Evolutionary conservation across 2,113 vertebrate genomes (phyloP).

Genomic region (Phrynosoma blainvillii): DNA sequence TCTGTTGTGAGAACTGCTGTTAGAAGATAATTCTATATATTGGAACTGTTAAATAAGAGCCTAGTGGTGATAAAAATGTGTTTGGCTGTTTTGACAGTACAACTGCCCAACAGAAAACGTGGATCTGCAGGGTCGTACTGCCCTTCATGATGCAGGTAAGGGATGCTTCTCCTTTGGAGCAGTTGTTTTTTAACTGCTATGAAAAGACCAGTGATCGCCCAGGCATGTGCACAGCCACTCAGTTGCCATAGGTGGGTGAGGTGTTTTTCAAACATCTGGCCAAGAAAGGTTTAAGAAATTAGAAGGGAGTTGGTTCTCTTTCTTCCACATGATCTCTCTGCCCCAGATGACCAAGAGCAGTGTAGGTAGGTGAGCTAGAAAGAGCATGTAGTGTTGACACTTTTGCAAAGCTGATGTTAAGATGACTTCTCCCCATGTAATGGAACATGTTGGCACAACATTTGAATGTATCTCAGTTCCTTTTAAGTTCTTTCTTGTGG

Average conservation of each 20-base stretch:
- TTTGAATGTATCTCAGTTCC: too few relatives aligned
- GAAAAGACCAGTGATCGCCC: too few relatives aligned
- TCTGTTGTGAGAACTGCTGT: neutral
- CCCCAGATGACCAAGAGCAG: neutral
- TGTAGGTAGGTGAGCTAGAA: too few relatives aligned
- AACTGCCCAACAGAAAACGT: constrained; percentile 93
- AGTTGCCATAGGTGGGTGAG: neutral
- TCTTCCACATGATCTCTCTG: neutral
- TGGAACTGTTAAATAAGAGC: neutral
- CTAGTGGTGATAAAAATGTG: neutral
- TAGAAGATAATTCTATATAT: neutral
- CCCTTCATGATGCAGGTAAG: constrained; percentile 95
- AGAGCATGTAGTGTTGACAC: neutral
- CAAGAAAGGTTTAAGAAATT: neutral
- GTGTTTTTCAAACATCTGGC: neutral
- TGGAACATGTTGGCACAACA: too few relatives aligned
- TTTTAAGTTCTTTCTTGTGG: neutral
- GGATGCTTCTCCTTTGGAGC: neutral
- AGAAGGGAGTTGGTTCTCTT: neutral
- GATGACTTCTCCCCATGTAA: neutral
- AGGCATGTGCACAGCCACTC: neutral
- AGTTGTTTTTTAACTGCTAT: rapidly evolving
- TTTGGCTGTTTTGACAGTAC: constrained; percentile 79
- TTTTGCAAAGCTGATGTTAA: neutral
- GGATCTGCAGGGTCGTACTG: constrained; percentile 92